Evolutionary conservation across 2,797 vertebrate species (phyloP), one percentile per base, ranked within the genome.

Genomic region (Lepilemur septentrionalis): DNA sequence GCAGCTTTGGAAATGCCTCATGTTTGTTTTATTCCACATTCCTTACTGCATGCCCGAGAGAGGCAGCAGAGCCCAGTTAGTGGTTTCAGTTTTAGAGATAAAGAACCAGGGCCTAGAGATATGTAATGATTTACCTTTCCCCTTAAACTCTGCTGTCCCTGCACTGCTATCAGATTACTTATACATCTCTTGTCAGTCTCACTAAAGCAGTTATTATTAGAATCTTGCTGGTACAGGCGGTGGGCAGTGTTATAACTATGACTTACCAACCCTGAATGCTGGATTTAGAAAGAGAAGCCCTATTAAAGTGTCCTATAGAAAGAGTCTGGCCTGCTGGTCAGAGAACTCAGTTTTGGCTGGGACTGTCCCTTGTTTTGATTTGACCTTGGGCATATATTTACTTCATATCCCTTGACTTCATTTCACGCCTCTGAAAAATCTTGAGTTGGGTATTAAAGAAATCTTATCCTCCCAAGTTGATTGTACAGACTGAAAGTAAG

Each of bases 231-330:
- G 23, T 73, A 35, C 10, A 75, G 35, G 18, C 75, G 18, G 8
- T 76, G 35, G 48, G 23, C 23, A 63, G 11, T 79, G 28, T 88
- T 84, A 80, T 14, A 72, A 32, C 59, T 46, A 23, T 75, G 55
- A 78, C 17, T 82, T 90, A 41, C 25, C 13, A 75, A 7, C 65
- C 20, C 30, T 75, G 35, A 78, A 50, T 61, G 22, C 38, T 73
- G 11, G 46, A 75, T 94, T 80, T 82, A 28, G 67, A 91, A 94
- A 82, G 28, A 93, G 61, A 84, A n/a, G 30, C n/a, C 76, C 88
- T 87, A 52, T 38, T 69, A 80, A 83, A 25, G 5, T 7, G 46
- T 7, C 28, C 7, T 70, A 8, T 28, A 43, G n/a, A 73, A 88
- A 41, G 59, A 82, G 43, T 46, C 35, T 86, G 25, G 67, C 22